phyloP scores from a whole-genome alignment of 2,797 vertebrate species.

The Poecilia gillii region DNA sequence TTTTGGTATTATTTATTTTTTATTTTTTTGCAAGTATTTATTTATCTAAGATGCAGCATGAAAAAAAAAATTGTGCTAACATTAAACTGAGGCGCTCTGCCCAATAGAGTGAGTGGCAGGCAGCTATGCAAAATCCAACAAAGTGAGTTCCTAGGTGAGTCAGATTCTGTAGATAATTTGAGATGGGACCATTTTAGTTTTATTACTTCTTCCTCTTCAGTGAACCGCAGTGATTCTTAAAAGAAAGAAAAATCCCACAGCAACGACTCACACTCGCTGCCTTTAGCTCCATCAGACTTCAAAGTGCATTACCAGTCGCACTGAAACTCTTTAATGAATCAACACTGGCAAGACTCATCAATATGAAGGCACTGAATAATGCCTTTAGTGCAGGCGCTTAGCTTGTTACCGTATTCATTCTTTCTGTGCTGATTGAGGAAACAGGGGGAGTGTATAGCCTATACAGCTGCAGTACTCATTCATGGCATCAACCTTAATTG shows the following conservation, averaged over 20 bases:
- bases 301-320: slow-evolving; percentile 73
- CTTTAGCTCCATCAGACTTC: slow-evolving; percentile 65
- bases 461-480: slow-evolving; percentile 48
- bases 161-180: slow-evolving; percentile 24
- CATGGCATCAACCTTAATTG: slow-evolving; percentile 31
- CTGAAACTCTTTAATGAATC: slow-evolving; percentile 79
- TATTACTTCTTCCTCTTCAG: slow-evolving; percentile 17
- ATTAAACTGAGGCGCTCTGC: slow-evolving; percentile 20
- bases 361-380: slow-evolving; percentile 79
- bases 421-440: slow-evolving; percentile 71
- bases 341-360: slow-evolving; percentile 74
- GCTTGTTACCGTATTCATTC: slow-evolving; percentile 67
- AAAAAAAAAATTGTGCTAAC: slow-evolving; percentile 21
- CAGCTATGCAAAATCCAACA: slow-evolving; percentile 25
- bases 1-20: background rate
- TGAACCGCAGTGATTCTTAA: slow-evolving; percentile 10
- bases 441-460: slow-evolving; percentile 27
- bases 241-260: background rate
- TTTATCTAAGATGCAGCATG: background rate
- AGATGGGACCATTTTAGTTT: slow-evolving; percentile 17
- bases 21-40: background rate
- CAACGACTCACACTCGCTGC: slow-evolving; percentile 22
- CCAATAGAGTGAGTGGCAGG: slow-evolving; percentile 17
- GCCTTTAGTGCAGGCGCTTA: slow-evolving; percentile 66
- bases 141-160: slow-evolving; percentile 31